Percentiles rank a stretch among this genome's conserved stretches.
Evolutionary conservation across 64 coral and sea anemone species (phyloP).

Genomic region (Exaiptasia diaphana): DNA sequence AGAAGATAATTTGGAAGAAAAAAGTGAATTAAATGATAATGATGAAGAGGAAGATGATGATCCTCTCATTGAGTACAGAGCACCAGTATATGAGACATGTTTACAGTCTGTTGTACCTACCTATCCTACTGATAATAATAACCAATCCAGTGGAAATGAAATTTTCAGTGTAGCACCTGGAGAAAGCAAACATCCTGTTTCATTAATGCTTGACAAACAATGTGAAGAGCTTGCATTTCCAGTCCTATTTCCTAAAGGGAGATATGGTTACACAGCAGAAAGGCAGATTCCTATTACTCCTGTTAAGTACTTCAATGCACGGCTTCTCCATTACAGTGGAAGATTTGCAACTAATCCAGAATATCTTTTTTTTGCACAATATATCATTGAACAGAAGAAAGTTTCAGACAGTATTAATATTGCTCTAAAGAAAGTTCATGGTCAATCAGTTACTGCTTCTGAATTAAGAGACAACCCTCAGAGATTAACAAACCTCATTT

Average conservation of each 20-base stretch:
- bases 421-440: constrained; percentile 14
- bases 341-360: constrained; percentile 40
- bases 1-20: too few species aligned
- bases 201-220: neutral
- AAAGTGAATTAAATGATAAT: neutral
- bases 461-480: neutral
- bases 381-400: constrained; percentile 9
- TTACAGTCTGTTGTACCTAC: constrained; percentile 44
- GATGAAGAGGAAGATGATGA: constrained; percentile 42
- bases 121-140: constrained; percentile 6
- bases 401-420: constrained; percentile 3
- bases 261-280: constrained; percentile 25
- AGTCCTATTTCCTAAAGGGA: constrained; percentile 37
- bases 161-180: neutral
- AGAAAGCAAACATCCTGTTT: neutral
- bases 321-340: constrained; percentile 37
- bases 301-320: constrained; percentile 34
- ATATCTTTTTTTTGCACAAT: constrained; percentile 38
- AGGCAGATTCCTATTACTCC: neutral
- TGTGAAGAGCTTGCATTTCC: constrained; percentile 60
- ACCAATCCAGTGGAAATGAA: constrained; percentile 5
- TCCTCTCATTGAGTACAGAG: constrained; percentile 53
- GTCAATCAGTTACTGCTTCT: neutral
- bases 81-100: constrained; percentile 48
- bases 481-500: constrained; percentile 9